Evolutionary conservation across 2,797 vertebrate species (phyloP), one percentile per base, ranked within the genome.

Genomic region (Synanceia verrucosa): DNA sequence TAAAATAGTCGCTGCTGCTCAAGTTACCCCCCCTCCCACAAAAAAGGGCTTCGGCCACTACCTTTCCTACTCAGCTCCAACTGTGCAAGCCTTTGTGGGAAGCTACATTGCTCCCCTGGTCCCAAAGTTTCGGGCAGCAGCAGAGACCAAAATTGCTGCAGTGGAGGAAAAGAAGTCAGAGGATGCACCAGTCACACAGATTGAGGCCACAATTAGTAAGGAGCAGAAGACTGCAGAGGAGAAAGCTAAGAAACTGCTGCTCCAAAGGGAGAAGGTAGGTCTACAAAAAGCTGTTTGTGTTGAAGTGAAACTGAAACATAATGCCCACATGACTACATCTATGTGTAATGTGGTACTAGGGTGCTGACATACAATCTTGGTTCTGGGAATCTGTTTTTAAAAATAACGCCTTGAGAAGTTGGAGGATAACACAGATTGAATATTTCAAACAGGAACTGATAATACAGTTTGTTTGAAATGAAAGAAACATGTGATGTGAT

Each of bases 221-320:
- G 96, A 96, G 41, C 82, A 84, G 59, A 96, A 85, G 73, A 88
- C 76, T 16, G 80, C 86, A 2, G 97, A 99, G 65, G 97, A 97
- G 83, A 96, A 92, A 75, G 94, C 95, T 73, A 97, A 92, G 67
- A 95, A 88, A 60, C 87, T 98, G 19, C 94, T 95, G 34, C 92
- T 96, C 70, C 97, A 99, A 86, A 95, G 96, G 79, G 97, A 99
- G 92, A 99, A 98, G 97, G 97, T 94, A 94, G 3, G 79, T 56
- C 9, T 58, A 57, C n/a, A n/a, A n/a, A n/a, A n/a, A 50, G 43
- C 9, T 73, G 6, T 70, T 26, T 31, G 6, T 50, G n/a, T n/a
- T n/a, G n/a, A n/a, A n/a, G n/a, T n/a, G n/a, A 3, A 47, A 76
- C 34, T 29, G 18, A 65, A 76, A 80, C 43, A 69, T 51, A 21